A percentile compares a stretch with the other conserved stretches of the same genome.
Conservation (phyloP, 2,797 vertebrate species). For the Scyliorhinus canicula region DNA sequence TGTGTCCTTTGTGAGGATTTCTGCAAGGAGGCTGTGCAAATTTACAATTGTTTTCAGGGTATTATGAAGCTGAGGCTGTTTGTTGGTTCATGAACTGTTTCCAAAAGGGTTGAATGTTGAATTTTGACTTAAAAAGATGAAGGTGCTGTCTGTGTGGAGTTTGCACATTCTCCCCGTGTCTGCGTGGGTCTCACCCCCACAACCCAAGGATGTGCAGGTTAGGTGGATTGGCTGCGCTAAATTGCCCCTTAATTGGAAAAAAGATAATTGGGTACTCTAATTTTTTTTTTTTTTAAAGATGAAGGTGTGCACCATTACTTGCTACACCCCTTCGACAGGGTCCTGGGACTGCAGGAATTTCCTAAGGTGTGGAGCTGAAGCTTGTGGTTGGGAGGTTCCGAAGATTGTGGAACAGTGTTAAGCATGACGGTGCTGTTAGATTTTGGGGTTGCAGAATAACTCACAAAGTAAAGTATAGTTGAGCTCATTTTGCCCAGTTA, state of each 20-base stretch:
- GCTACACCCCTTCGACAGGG: neutral
- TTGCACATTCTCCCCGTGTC: too few relatives aligned
- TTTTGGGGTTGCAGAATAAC: neutral
- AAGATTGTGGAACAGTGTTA: too few relatives aligned
- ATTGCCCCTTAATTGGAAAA: too few relatives aligned
- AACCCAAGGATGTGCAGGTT: too few relatives aligned
- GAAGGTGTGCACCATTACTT: neutral
- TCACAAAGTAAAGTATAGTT: neutral
- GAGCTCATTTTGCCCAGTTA: neutral
- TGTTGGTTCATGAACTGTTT: neutral
- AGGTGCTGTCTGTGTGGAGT: too few relatives aligned
- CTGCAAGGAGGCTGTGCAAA: neutral
- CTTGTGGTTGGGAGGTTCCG: too few relatives aligned
- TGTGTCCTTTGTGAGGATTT: neutral
- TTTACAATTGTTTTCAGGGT: neutral
- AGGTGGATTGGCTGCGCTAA: too few relatives aligned
- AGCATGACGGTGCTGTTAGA: neutral
- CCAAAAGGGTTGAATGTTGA: neutral
- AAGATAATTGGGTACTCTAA: too few relatives aligned
- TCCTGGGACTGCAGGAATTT: neutral
- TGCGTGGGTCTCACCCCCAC: too few relatives aligned
- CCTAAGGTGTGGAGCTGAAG: neutral
- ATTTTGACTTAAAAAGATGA: neutral
- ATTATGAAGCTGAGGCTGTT: neutral
- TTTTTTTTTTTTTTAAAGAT: too few relatives aligned